Conservation (phyloP, 2,888 invertebrate species). For the Scelioninae gen. 1 region DNA sequence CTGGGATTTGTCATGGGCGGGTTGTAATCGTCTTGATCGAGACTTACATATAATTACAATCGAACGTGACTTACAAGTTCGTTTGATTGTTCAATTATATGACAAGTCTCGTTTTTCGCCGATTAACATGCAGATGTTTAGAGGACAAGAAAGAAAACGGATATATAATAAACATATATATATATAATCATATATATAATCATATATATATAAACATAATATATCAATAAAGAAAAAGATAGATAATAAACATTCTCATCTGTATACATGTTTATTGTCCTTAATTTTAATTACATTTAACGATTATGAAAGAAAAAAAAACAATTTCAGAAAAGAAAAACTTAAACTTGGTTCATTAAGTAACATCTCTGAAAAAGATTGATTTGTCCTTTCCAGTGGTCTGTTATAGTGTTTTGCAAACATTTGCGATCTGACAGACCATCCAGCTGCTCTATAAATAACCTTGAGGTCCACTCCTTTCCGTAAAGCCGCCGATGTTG, state of each 20-base stretch:
- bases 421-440: neutral
- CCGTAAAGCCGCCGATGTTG: neutral
- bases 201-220: no score
- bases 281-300: no score
- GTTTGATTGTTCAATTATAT: constrained; percentile 25
- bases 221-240: no score
- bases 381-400: neutral
- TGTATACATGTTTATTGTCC: no score
- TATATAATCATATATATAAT: no score
- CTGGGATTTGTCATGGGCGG: neutral
- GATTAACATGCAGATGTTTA: constrained; percentile 59
- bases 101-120: constrained; percentile 31
- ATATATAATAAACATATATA: no score
- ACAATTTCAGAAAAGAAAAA: no score
- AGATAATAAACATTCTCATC: no score
- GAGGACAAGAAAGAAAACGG: neutral
- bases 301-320: no score
- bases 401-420: constrained; percentile 4
- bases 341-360: no score
- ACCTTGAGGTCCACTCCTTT: neutral
- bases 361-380: no score
- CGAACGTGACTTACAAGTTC: constrained; percentile 20
- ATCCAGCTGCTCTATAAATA: neutral
- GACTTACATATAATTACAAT: neutral
- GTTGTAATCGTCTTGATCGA: constrained; percentile 6